Base-by-base conservation (phyloP, 2,888 invertebrate genomes). In the Lasioglossum morio region DNA sequence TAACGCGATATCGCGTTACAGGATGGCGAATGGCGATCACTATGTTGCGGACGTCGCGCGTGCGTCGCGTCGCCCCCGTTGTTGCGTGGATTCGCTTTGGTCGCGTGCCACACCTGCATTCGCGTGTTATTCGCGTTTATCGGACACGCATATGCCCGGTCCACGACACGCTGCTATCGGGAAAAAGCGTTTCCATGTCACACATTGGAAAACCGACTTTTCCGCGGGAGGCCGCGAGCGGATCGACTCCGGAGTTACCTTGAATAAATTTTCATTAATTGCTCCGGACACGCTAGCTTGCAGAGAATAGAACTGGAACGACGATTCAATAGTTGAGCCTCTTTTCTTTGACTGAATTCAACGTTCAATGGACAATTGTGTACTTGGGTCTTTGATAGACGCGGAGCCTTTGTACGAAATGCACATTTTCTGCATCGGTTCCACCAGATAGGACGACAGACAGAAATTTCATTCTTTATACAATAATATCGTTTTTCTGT, bases 31-130 rank as follows among this genome's bases (percentile, higher is more conserved):
- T 77, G n/a, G 37, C 82, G 81, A 86, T 78, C 84, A 80, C 86
- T 84, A 74, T 78, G 86, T 89, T 83, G 82, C 46, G 63, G 30
- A 46, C 77, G 72, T 48, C 70, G 53, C 27, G 78, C 23, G 66
- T 27, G 63, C 72, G 76, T 63, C 37, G 63, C 72, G 76, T 63
- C 46, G 37, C 66, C 60, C 60, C 53, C 23, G 37, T 80, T 77
- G 37, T 80, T 77, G 80, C 85, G 72, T 84, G 84, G 84, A 85
- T 77, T 84, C 72, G 48, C 69, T 30, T 16, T 76, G 84, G 84
- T 86, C 85, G 85, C 85, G 85, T 86, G 85, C 85, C 85, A 84
- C 85, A 86, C 85, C 85, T 86, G 85, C 85, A 74, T 84, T 77
- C 84, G 70, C 80, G 43, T 77, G 77, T 73, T 85, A 78, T 75